Evolutionary conservation across 2,797 vertebrate species (phyloP), one percentile per base, ranked within the genome.

Genomic region (Anabas testudineus): DNA sequence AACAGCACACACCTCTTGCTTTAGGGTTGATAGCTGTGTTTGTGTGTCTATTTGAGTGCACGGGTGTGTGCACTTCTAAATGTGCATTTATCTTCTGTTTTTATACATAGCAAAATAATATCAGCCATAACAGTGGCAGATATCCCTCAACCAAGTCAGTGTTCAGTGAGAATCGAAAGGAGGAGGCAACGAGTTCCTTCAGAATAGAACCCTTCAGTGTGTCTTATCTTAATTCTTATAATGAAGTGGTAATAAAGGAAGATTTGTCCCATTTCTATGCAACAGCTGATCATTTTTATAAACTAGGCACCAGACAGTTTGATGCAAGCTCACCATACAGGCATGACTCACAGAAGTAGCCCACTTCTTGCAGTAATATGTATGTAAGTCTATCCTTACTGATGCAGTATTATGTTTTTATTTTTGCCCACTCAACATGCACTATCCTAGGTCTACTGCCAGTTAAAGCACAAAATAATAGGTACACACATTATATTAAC

Each of bases 1-100:
- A 90, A 86, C 84, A 41, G 67, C 71, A 43, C 81, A 88, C 79
- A 80, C 83, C 81, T 83, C 74, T 84, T 39, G 82, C 86, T 87
- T 76, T 52, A 71, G 88, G 80, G 81, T n/a, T 63, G 76, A 75
- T 55, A 41, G 43, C 58, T 77, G 76, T 43, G 56, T 75, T 58
- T 54, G 48, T 4, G 55, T 42, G 62, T 76, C 12, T 54, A 26
- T 76, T 52, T 62, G 56, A 45, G 63, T 42, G 37, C 18, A 21
- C 51, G 32, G 26, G 42, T 49, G 15, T 41, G 26, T 42, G 53
- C 22, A n/a, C 37, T 22, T 57, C 8, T 63, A 48, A 36, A 45
- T 53, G 30, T 34, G 21, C 2, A 52, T 57, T 43, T 69, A 21
- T 66, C 41, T 55, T 19, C 4, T 10, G 63, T 62, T 49, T 58